Conservation (phyloP, 2,797 vertebrate genomes). For the Spinibarbus caldwelli region DNA sequence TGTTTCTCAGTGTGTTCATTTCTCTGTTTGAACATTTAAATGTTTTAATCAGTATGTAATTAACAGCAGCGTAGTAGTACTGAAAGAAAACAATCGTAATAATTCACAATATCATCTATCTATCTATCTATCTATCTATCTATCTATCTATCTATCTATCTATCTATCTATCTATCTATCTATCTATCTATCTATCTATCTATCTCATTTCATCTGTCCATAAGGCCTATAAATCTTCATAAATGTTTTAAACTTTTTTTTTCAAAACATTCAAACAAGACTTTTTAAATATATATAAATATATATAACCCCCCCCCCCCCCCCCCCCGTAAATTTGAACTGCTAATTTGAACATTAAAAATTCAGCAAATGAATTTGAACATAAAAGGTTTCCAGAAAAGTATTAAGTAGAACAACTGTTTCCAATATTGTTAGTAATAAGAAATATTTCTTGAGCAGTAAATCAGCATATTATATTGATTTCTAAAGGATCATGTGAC, state of each 20-base stretch:
- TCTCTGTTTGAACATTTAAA: slow-evolving; percentile 19
- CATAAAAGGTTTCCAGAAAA: not conserved
- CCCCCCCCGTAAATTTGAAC: no score
- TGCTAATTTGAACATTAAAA: no score
- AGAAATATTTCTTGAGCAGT: not conserved
- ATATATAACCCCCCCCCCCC: no score
- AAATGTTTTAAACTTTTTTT: not conserved
- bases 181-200: no score
- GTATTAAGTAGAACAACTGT: not conserved
- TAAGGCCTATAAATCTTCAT: not conserved
- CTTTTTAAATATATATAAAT: no score
- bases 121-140: no score
- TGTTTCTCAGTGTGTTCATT: slow-evolving; percentile 8
- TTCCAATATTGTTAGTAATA: not conserved
- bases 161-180: no score
- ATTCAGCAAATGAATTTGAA: no score
- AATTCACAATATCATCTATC: not conserved
- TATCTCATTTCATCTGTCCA: no score
- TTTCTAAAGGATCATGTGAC: not conserved
- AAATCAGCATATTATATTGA: not conserved
- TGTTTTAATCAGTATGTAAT: slow-evolving; percentile 2
- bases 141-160: no score
- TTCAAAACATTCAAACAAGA: not conserved
- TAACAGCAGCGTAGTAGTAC: not conserved
- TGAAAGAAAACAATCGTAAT: not conserved